Conservation (phyloP, 2,888 invertebrate genomes). For the Eumacrocentrus americanus region DNA sequence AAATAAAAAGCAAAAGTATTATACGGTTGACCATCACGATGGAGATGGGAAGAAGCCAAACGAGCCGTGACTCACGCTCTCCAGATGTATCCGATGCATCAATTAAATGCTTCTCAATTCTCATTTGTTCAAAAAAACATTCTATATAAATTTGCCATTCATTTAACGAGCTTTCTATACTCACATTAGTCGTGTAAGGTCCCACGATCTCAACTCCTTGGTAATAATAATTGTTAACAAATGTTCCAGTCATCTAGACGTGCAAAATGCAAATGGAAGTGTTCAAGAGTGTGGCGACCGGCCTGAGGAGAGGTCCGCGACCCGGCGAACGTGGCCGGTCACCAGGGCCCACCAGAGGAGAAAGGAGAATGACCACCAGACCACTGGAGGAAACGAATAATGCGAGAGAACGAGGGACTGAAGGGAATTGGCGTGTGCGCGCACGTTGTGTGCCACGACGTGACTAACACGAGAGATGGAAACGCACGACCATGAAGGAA, state of each 20-base stretch:
- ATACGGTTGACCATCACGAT: neutral
- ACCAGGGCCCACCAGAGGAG: neutral
- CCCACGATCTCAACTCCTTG: neutral
- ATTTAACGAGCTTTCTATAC: slow-evolving; percentile 6
- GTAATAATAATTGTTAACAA: slow-evolving; percentile 1
- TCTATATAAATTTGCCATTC: slow-evolving; percentile 1
- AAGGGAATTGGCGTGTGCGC: slow-evolving; percentile 21
- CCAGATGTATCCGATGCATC: slow-evolving; percentile 37
- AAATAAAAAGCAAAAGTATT: slow-evolving; percentile 1
- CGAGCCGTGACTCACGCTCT: slow-evolving; percentile 36
- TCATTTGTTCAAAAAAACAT: slow-evolving; percentile 18
- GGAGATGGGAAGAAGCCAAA: slow-evolving; percentile 1
- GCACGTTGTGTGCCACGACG: slow-evolving; percentile 40
- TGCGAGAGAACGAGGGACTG: neutral
- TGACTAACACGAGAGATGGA: slow-evolving; percentile 41
- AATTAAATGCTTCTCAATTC: slow-evolving; percentile 32
- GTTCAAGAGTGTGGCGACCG: neutral
- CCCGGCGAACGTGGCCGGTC: slow-evolving; percentile 22
- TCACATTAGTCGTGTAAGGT: neutral
- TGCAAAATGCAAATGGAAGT: slow-evolving; percentile 7
- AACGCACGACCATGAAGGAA: slow-evolving; percentile 31
- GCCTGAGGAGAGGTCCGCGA: slow-evolving; percentile 12
- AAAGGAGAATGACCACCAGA: slow-evolving; percentile 13
- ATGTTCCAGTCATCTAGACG: slow-evolving; percentile 11
- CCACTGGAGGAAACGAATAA: neutral